Evolutionary conservation across 2,797 vertebrate genomes (phyloP).

Genomic region (Ciconia nigra): DNA sequence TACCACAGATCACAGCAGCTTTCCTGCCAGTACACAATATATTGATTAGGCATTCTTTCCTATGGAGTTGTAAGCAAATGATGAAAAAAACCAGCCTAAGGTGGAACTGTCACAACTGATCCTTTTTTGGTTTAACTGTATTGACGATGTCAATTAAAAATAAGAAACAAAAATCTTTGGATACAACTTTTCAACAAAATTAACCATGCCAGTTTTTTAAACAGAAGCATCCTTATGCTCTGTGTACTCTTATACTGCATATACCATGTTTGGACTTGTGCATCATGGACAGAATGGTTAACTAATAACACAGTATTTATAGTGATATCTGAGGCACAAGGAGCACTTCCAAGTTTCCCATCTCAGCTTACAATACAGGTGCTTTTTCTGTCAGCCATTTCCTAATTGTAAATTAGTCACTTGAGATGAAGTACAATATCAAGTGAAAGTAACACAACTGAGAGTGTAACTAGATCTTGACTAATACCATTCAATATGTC

Average conservation of each 20-base stretch:
- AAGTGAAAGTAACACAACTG: not conserved
- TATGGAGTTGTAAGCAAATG: not conserved
- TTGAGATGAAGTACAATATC: not conserved
- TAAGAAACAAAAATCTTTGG: not conserved
- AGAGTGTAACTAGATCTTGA: not conserved
- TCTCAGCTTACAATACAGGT: not conserved
- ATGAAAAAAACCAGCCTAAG: not conserved
- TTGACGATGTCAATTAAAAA: not conserved
- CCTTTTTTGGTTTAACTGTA: not conserved
- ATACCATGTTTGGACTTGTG: fast-evolving
- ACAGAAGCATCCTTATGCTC: not conserved
- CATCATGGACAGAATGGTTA: not conserved
- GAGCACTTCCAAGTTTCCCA: not conserved
- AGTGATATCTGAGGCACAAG: not conserved
- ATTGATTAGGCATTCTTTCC: not conserved
- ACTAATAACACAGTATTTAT: not conserved
- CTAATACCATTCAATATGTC: not conserved
- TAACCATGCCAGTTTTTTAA: not conserved
- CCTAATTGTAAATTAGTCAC: not conserved
- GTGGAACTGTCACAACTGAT: not conserved
- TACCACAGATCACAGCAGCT: not conserved
- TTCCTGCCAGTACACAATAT: not conserved
- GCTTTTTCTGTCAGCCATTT: not conserved
- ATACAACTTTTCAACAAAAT: not conserved
- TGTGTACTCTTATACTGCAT: not conserved